Evolutionary conservation across 2,888 invertebrate genomes (phyloP), one percentile per base, ranked within the genome.

Genomic region (Tachina grossa): DNA sequence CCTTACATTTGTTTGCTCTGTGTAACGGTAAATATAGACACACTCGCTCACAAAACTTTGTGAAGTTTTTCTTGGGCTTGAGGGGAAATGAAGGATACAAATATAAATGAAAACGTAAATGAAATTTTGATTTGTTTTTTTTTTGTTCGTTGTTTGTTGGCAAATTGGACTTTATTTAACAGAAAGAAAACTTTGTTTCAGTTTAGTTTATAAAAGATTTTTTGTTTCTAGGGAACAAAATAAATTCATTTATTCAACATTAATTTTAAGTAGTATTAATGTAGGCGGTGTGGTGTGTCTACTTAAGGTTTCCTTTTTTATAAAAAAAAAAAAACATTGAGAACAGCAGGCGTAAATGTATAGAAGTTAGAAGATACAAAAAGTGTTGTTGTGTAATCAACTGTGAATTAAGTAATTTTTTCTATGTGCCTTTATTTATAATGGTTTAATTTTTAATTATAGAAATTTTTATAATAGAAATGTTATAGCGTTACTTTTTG

Each of bases 151-250:
- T 6, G 6, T 31, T 31, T 31, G 31, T 79, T 65, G 57, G 49
- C 55, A 74, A 80, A 74, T 66, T 72, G 45, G n/a, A 65, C 41
- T 80, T 63, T 72, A 57, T 80, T 80, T 74, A 57, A 49, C 8
- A 41, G 39, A 65, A 66, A 59, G 19, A 31, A 66, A 80, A 74
- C 65, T 80, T 49, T 53, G 45, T 55, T 57, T 65, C 11, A 39
- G 11, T 53, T 78, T 14, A 51, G 13, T 51, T 31, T n/a, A 61
- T 0, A 31, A 31, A 31, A 31, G 31, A 31, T 8, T 14, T 61
- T 8, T 8, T 11, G 16, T 45, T 31, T n/a, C 14, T 39, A n/a
- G 11, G 1, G 14, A n/a, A 68, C 9, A 9, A 57, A 51, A 59
- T 51, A 31, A 59, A 59, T 59, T 68, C 19, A 57, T 49, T 59